Base-by-base conservation (phyloP, 2,888 invertebrate genomes). In the Trisateles emortualis region DNA sequence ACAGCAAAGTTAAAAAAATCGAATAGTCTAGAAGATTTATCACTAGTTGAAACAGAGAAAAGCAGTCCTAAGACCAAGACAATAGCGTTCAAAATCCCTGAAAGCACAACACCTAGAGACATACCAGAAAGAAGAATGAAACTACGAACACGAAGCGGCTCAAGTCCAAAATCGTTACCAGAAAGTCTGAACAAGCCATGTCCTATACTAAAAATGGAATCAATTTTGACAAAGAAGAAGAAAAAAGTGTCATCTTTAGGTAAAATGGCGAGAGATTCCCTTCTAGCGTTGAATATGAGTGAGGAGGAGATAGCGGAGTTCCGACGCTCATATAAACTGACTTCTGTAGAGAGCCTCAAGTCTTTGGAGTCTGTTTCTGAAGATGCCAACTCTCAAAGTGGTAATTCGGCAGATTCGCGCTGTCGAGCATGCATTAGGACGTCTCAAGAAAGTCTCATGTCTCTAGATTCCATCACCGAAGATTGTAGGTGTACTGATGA, bases 261-360 rank as follows among this genome's bases (percentile, higher is more conserved):
- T 0, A 93, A 92, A 68, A 91, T 92, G 66, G 93, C 93, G 5
- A 77, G 86, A 26, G 93, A 93, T 61, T 93, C 93, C 0, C 66
- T 93, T 0, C 61, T 93, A 13, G 93, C 93, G 0, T 58, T 93
- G 4, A 93, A 93, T 58, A 91, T 92, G 89, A 88, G 85, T 9
- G 92, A 92, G 2, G 93, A 93, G 1, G 93, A 93, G 10, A 90
- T 92, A 1, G 88, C 89, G 0, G 92, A 93, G 13, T 90, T 92
- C 24, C 72, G 92, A 29, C 72, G 88, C 0, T 90, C 92, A 0
- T 90, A 92, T 40, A 90, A 91, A 61, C 54, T 91, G 0, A 92
- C 93, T 0, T 93, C 92, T 0, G 87, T 92, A 0, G 93, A 93
- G 44, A 92, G 92, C 65, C 56, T 93, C 3, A 78, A 74, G 13